These are phyloP conservation scores for Ochropacha duplaris DNA, from an alignment of 2,888 invertebrate species.

Conservation along the genomic window DNA sequence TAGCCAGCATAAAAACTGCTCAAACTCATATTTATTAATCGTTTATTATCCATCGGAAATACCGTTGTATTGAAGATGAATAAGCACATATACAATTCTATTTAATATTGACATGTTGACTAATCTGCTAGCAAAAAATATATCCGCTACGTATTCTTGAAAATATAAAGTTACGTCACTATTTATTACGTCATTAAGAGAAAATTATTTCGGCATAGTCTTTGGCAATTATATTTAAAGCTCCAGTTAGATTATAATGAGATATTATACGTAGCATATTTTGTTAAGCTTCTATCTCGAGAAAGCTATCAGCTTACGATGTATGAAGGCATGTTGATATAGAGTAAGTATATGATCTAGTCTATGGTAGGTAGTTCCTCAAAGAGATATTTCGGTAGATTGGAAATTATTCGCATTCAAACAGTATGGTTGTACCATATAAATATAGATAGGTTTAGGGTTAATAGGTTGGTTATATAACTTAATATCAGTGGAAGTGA, in stretches of 20 bases:
- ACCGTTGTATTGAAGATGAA: not conserved
- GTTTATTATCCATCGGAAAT: not conserved
- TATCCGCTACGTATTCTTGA: not conserved
- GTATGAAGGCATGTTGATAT: too few species aligned
- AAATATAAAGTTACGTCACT: not conserved
- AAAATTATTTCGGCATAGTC: not conserved
- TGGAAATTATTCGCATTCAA: too few species aligned
- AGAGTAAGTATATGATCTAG: too few species aligned
- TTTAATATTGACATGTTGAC: not conserved
- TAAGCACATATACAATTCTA: not conserved
- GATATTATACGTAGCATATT: not conserved
- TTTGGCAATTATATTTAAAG: not conserved
- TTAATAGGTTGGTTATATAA: too few species aligned
- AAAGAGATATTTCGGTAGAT: too few species aligned
- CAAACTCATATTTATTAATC: not conserved
- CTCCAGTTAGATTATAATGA: not conserved
- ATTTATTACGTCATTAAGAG: too few species aligned
- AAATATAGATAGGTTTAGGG: too few species aligned
- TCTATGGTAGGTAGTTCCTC: too few species aligned
- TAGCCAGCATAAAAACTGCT: not conserved
- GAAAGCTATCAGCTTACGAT: not conserved
- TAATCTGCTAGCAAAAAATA: not conserved
- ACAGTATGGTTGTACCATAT: too few species aligned
- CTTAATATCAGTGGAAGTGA: too few species aligned
- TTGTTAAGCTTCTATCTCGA: not conserved